Conservation (phyloP, 2,797 vertebrate species). For the Sebastolobus alascanus region DNA sequence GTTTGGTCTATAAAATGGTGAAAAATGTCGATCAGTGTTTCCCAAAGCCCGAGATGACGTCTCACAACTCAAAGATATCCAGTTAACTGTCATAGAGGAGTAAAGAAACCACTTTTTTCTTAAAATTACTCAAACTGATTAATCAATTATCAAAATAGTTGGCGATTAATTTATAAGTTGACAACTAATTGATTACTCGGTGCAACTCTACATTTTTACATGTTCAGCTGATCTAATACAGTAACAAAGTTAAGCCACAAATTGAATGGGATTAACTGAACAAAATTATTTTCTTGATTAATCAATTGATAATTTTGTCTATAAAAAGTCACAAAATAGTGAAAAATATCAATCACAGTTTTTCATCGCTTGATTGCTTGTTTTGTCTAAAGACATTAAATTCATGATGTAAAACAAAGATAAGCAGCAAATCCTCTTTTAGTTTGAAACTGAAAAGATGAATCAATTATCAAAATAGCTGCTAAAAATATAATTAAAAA, state of each 20-base stretch:
- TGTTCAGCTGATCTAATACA: neutral
- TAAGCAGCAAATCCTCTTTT: neutral
- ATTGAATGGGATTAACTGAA: neutral
- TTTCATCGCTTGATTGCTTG: neutral
- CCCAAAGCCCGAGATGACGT: no score
- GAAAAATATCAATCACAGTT: neutral
- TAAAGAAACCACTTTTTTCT: no score
- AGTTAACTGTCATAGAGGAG: no score
- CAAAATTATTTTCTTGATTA: no score
- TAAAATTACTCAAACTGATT: no score
- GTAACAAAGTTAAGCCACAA: neutral
- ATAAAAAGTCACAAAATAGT: neutral
- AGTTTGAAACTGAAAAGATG: neutral
- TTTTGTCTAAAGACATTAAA: neutral
- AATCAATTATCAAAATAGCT: neutral
- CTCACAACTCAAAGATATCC: no score
- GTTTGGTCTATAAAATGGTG: no score
- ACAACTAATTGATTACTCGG: no score
- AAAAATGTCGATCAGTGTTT: no score
- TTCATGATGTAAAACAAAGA: neutral
- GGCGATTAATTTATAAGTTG: no score
- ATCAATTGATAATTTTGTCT: neutral
- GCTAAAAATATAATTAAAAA: neutral
- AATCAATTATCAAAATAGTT: no score
- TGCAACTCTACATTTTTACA: neutral